phyloP scores from a whole-genome alignment of 2,113 vertebrate species.

The Ceratotherium simum region DNA sequence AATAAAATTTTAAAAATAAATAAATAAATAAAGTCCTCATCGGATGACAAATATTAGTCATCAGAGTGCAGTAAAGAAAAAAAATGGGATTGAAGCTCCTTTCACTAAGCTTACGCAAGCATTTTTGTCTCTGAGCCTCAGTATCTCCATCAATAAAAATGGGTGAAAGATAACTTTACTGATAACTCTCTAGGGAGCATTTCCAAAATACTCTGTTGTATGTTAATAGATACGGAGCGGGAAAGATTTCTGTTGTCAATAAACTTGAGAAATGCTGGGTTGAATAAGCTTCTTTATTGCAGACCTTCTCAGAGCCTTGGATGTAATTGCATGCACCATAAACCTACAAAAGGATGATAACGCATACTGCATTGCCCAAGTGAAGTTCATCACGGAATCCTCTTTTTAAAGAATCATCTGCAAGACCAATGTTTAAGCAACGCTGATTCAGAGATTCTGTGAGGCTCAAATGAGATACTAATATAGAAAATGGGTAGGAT shows the following conservation, averaged over 20 bases:
- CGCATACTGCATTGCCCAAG: fast-evolving
- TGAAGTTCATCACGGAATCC: background rate
- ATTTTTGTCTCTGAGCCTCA: background rate
- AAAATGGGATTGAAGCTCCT: background rate
- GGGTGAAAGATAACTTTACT: background rate
- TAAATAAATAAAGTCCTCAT: background rate
- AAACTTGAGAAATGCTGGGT: background rate
- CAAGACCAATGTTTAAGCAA: background rate
- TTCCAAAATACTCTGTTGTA: background rate
- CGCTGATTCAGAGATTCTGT: background rate
- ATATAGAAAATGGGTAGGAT: background rate
- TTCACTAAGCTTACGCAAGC: background rate
- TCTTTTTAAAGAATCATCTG: background rate
- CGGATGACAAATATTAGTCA: background rate
- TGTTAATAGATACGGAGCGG: background rate
- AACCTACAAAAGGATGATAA: too few relatives aligned
- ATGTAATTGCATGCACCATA: fast-evolving
- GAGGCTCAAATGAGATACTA: background rate
- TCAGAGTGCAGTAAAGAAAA: background rate
- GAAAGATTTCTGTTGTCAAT: background rate
- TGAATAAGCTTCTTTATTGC: background rate
- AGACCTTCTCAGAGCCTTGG: background rate
- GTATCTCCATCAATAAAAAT: background rate
- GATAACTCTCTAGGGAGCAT: background rate
- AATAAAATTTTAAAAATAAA: too few relatives aligned